phyloP scores from a whole-genome alignment of 2,888 invertebrate genomes.

The Cinara cedri region DNA sequence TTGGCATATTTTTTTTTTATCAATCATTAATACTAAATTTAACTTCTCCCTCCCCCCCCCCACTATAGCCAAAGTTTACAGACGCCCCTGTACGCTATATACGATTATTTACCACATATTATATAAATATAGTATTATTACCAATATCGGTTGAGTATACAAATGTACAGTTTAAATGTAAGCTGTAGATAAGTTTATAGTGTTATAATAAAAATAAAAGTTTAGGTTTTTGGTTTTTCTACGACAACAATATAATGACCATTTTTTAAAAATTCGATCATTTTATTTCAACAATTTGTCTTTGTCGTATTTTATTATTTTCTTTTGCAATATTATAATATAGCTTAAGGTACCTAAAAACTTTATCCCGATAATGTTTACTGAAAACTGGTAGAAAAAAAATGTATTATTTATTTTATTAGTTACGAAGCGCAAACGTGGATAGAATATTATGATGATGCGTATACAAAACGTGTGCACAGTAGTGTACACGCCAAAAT shows the following conservation, averaged over 20 bases:
- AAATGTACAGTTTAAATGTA: too few relatives aligned
- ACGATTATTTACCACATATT: too few relatives aligned
- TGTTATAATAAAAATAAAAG: neutral
- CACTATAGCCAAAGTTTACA: too few relatives aligned
- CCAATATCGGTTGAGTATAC: too few relatives aligned
- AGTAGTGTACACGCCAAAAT: neutral
- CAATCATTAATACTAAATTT: too few relatives aligned
- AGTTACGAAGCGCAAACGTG: neutral
- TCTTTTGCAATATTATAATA: conserved; percentile 8
- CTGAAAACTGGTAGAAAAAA: conserved; percentile 10
- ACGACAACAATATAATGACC: neutral
- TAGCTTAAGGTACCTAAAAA: too few relatives aligned
- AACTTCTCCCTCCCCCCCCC: too few relatives aligned
- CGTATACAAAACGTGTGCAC: neutral
- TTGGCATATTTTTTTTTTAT: too few relatives aligned
- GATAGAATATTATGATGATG: neutral
- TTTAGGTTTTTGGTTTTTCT: neutral
- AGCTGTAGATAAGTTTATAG: neutral
- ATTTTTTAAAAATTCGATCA: neutral
- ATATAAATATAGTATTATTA: too few relatives aligned
- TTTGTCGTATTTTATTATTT: neutral
- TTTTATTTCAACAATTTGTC: conserved; percentile 30
- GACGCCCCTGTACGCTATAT: too few relatives aligned
- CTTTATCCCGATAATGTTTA: conserved; percentile 9
- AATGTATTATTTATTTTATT: too few relatives aligned